Evolutionary conservation across 2,888 invertebrate species (phyloP), one percentile per base, ranked within the genome.

Genomic region (Tuberolachnus salignus): DNA sequence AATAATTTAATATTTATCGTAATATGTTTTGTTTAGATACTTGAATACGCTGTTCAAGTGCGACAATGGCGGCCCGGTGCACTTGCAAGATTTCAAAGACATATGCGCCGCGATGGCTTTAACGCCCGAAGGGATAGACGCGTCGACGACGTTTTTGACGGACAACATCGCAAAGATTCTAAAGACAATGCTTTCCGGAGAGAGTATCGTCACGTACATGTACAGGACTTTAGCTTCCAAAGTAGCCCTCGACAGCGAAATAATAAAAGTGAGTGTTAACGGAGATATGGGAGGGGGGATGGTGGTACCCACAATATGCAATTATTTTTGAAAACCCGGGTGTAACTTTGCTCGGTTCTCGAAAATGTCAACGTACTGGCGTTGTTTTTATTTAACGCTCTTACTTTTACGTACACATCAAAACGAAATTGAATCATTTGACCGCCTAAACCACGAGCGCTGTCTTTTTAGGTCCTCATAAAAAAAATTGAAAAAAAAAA

Each of bases 171-270:
- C 67, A 26, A 3, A 1, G 16, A 55, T 78, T 2, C 3, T 78
- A 3, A 67, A 8, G 34, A 59, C 26, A 11, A 23, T 78, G 8
- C 57, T 49, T 19, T 34, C 66, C 10, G 75, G 75, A 46, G 67
- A 78, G 16, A 59, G 53, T 19, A 49, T 78, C 2, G 75, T 78
- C 11, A 67, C 13, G 0, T 34, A 57, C 16, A 59, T 78, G 8
- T 78, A 78, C 13, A 34, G 34, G 4, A 3, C 49, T 34, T 59
- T 78, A 14, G 67, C 75, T 19, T 67, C 75, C 1, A 67, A 49
- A 49, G 75, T 78, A 13, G 57, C 75, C 16, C 57, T 67, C 11
- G 75, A 78, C 11, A 46, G 23, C n/a, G 75, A 78, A 78, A 78
- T 78, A 78, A 19, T 34, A 4, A 67, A 67, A 21, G 75, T 67